These are phyloP conservation scores for Drosophila basisetae DNA, from an alignment of 2,888 invertebrate genomes.

Conservation along the genomic window DNA sequence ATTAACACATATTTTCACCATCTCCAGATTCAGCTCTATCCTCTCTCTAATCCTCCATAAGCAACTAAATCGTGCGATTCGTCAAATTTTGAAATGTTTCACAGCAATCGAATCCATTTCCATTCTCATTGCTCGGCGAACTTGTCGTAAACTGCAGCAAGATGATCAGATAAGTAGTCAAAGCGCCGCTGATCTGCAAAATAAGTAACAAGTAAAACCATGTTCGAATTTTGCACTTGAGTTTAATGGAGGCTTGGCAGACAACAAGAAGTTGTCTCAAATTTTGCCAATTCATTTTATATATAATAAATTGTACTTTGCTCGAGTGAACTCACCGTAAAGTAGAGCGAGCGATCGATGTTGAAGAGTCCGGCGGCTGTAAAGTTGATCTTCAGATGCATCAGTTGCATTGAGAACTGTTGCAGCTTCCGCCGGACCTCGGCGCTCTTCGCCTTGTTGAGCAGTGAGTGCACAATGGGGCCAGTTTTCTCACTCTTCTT, in stretches of 20 bases:
- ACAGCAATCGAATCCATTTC: conserved; percentile 41
- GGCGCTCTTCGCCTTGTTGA: conserved; percentile 81
- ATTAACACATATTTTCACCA: conserved; percentile 19
- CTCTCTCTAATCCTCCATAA: neutral
- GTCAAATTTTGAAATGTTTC: conserved; percentile 56
- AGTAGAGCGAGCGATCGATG: conserved; percentile 85
- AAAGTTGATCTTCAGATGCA: conserved; percentile 85
- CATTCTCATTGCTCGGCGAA: conserved; percentile 51
- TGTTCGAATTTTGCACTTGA: neutral
- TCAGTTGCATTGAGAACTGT: conserved; percentile 84
- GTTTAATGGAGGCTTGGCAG: too few relatives aligned
- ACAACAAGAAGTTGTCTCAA: neutral
- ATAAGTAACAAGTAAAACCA: neutral
- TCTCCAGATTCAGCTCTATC: conserved; percentile 13
- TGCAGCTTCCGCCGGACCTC: conserved; percentile 83
- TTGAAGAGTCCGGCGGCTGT: conserved; percentile 85
- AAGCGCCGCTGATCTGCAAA: conserved; percentile 84
- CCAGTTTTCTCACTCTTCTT: conserved; percentile 84
- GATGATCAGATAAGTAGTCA: conserved; percentile 85
- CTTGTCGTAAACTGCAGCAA: conserved; percentile 84
- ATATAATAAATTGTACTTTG: too few relatives aligned
- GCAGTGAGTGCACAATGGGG: conserved; percentile 82
- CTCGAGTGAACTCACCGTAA: conserved; percentile 78
- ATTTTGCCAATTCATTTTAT: neutral
- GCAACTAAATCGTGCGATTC: conserved; percentile 55